Evolutionary conservation across 2,113 vertebrate genomes (phyloP).

Genomic region (Pongo abelii): DNA sequence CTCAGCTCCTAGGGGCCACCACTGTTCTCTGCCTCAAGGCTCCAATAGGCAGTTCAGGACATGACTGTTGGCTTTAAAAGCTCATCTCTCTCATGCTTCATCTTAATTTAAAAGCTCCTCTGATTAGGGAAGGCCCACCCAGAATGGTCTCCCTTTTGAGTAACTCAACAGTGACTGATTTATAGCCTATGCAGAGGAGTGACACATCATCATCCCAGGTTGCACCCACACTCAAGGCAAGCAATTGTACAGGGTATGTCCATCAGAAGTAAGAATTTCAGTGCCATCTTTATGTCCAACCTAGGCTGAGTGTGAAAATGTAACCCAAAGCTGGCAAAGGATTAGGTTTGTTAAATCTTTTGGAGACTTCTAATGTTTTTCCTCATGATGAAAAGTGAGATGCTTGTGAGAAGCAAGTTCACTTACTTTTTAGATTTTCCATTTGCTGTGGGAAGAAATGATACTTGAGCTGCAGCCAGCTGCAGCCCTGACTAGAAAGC

Average conservation of each 20-base stretch:
- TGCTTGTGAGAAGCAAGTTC: background rate
- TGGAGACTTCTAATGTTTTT: background rate
- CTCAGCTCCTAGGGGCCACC: background rate
- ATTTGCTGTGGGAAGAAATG: background rate
- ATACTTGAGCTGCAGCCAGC: background rate
- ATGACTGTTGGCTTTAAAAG: background rate
- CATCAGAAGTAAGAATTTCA: background rate
- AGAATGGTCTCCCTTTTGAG: background rate
- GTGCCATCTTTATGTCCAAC: background rate
- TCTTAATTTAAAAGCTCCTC: background rate
- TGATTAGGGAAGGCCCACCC: background rate
- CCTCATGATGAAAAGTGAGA: background rate
- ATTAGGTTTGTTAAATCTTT: background rate
- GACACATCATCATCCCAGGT: background rate
- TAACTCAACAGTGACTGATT: background rate
- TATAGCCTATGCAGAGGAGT: background rate
- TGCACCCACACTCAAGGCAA: background rate
- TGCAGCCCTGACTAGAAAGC: background rate
- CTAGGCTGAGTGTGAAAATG: background rate
- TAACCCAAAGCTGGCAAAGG: background rate
- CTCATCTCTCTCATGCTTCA: too few relatives aligned
- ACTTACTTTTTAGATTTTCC: background rate
- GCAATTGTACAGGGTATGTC: accelerated
- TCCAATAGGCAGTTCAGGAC: too few relatives aligned
- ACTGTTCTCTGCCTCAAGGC: background rate